Base-by-base conservation (phyloP, 2,797 vertebrate species). In the Megaceryle alcyon region DNA sequence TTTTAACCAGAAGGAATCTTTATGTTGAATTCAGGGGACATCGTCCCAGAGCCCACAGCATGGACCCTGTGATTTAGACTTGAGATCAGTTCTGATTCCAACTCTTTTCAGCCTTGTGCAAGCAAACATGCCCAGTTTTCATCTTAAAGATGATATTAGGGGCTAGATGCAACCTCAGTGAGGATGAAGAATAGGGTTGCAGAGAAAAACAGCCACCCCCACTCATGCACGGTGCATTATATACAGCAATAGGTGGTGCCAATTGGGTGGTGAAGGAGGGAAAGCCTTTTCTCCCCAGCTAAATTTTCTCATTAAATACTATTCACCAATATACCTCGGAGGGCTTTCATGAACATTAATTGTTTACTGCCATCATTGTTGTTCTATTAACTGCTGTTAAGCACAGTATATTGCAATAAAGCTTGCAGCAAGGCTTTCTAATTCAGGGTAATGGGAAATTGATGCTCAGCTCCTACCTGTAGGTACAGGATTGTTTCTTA, bases 221-320 rank as follows among this genome's bases (percentile, higher is more conserved):
- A 13, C 18, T 35, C 16, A 2, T 11, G 13, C 0, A 2, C 35
- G 2, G 0, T 31, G 26, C 14, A 14, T 29, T 48, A 46, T 2
- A 4, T 37, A 12, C 25, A 61, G n/a, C 6, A 23, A 39, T 48
- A 7, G 7, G 43, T 4, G 9, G 12, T 3, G 4, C 8, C n/a
- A 51, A 10, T 4, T 2, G 14, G 23, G 35, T 29, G 9, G 6
- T 3, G 28, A 64, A 12, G 7, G 18, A 54, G 13, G 25, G 28
- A 88, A 43, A 75, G 6, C 0, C 4, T 59, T 37, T 66, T 44
- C n/a, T 86, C 12, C 43, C 9, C 44, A 48, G 26, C 12, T 48
- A 51, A 61, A 4, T 76, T 69, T 78, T 63, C 63, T 82, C 8
- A 23, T 84, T 4, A 88, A 43, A 70, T 57, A 49, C 9, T 43